Evolutionary conservation across 2,888 invertebrate genomes (phyloP).

Genomic region (Dynastes hyllus): DNA sequence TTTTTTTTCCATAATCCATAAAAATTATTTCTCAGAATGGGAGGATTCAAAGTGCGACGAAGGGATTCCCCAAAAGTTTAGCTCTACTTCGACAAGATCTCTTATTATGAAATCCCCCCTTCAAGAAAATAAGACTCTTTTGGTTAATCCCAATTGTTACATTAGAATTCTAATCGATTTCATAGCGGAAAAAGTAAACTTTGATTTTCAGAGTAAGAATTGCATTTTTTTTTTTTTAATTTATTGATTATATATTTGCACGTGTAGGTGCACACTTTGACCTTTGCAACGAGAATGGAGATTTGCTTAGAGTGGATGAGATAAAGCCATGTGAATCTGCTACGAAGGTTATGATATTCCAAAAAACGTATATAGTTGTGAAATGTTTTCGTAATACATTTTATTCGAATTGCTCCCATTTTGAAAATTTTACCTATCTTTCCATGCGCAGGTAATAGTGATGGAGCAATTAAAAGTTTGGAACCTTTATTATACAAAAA

Average conservation of each 20-base stretch:
- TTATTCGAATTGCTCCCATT: no score
- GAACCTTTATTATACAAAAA: constrained; percentile 55
- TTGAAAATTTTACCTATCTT: not conserved
- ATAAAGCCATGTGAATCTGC: constrained; percentile 59
- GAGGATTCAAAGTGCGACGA: not conserved
- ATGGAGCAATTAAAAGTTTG: constrained; percentile 51
- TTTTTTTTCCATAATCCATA: not conserved
- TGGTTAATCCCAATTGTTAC: constrained; percentile 69
- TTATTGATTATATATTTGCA: not conserved
- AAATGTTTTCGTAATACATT: constrained; percentile 61
- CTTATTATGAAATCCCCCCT: constrained; percentile 56
- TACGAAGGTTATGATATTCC: constrained; percentile 60
- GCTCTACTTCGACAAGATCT: not conserved
- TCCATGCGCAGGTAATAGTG: constrained; percentile 54
- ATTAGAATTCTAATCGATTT: constrained; percentile 68
- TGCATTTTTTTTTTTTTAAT: not conserved
- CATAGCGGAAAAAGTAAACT: constrained; percentile 60
- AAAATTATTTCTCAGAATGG: constrained; percentile 6
- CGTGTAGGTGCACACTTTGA: constrained; percentile 63
- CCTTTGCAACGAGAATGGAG: constrained; percentile 63
- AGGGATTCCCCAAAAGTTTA: not conserved
- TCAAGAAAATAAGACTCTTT: constrained; percentile 54
- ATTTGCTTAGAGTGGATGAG: constrained; percentile 59
- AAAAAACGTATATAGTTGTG: constrained; percentile 62
- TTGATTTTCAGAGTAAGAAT: constrained; percentile 56